Base-by-base conservation (phyloP, 2,797 vertebrate genomes). In the Thunnus albacares region DNA sequence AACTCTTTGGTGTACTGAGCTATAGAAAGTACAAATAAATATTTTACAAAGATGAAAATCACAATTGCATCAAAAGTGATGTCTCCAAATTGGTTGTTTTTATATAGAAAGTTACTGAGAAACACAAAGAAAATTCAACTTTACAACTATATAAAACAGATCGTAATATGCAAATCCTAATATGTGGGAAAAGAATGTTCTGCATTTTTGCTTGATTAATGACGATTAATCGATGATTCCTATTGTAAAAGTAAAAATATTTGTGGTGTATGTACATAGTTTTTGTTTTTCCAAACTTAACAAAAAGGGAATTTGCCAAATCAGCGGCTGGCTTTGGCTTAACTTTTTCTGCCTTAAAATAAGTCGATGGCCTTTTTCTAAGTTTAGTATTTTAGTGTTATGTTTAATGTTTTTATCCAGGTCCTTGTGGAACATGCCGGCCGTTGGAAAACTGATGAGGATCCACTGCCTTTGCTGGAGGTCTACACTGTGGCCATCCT, bases 401-500 rank as follows among this genome's bases (percentile, higher is more conserved):
- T 3, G 28, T 30, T 30, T 30, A 51, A 14, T 63, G 70, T 45
- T 33, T 73, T 15, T 77, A 38, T 70, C 26, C 79, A 97, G 98
- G 97, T 98, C 74, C 96, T 99, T 84, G 96, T 99, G 91, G 97
- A 98, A 90, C 98, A 99, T 95, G 98, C 96, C 56, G 96, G 97
- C 60, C 97, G 97, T 85, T 99, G 98, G 97, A 98, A 98, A 95
- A 96, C 97, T 1, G 97, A 97, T 30, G 98, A 99, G 93, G 97
- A 99, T 86, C 97, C 97, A 49, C 95, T 98, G 93, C 97, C 98
- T 92, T 95, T 99, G 83, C 79, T 99, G 93, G 97, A 98, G 94
- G 97, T 99, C 82, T 99, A 99, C 91, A 98, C 96, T 15, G 96
- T 97, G 92, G 98, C 98, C 67, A 97, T 99, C 90, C 96, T 97